Evolutionary conservation across 1,140 invertebrate species (phyloP).

Genomic region (Chymomyza costata): DNA sequence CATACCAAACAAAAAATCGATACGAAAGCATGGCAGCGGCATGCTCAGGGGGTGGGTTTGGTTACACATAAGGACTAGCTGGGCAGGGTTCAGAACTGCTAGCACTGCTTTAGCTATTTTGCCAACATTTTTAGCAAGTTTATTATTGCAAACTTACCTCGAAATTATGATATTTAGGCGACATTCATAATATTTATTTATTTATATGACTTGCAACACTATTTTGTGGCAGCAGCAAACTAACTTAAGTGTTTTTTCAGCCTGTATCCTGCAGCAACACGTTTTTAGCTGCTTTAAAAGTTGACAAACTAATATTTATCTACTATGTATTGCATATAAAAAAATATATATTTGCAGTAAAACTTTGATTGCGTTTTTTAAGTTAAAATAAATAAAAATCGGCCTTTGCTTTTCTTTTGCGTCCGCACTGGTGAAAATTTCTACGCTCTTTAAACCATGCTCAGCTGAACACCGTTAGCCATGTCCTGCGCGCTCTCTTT

Average conservation of each 20-base stretch:
- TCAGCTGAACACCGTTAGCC: constrained; percentile 6
- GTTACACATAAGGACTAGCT: not conserved
- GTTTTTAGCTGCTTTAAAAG: constrained; percentile 4
- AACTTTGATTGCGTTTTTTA: constrained; percentile 6
- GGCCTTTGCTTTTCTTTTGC: constrained; percentile 25
- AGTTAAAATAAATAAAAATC: constrained; percentile 35
- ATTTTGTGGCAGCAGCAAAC: constrained; percentile 13
- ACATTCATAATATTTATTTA: constrained; percentile 79
- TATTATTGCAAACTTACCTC: constrained; percentile 78
- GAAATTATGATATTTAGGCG: constrained; percentile 84
- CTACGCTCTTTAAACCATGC: constrained; percentile 44
- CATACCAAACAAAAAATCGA: constrained; percentile 45
- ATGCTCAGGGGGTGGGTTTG: constrained; percentile 6
- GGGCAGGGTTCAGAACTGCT: not conserved
- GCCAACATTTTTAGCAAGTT: no score
- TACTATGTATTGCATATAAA: not conserved
- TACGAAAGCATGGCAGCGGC: constrained; percentile 20
- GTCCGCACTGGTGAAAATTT: constrained; percentile 60
- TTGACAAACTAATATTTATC: not conserved
- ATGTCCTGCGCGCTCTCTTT: constrained; percentile 9
- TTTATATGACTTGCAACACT: no score
- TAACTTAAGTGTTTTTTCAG: no score
- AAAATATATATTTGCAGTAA: constrained; percentile 7
- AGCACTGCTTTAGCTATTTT: no score
- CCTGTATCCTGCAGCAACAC: constrained; percentile 32